Conservation (phyloP, 2,888 invertebrate genomes). For the Drosophila meridiana region DNA sequence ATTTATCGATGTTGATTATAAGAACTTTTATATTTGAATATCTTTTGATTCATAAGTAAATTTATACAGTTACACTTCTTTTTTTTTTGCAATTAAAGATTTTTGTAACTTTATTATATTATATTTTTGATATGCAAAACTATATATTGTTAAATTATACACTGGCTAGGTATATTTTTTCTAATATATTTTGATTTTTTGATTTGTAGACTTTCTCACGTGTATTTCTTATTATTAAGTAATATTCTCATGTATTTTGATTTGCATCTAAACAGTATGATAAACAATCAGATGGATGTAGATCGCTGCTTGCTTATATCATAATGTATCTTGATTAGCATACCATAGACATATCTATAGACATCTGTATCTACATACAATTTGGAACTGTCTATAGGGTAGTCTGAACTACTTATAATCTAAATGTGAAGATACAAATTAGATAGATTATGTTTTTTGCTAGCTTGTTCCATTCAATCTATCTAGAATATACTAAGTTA, state of each 20-base stretch:
- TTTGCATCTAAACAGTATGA: background rate
- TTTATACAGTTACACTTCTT: background rate
- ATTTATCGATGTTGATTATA: background rate
- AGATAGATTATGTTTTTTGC: background rate
- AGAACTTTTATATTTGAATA: background rate
- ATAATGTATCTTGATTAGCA: background rate
- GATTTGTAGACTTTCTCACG: background rate
- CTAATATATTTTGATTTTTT: background rate
- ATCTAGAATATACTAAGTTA: no score
- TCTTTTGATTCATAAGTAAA: background rate
- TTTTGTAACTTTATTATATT: no score
- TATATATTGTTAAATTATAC: background rate
- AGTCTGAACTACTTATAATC: background rate
- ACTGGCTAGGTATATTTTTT: background rate
- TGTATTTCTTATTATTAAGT: background rate
- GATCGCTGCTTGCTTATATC: background rate
- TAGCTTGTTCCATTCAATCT: background rate
- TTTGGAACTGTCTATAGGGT: background rate
- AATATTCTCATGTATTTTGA: background rate
- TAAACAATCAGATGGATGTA: background rate
- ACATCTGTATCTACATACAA: no score
- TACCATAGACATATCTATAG: background rate
- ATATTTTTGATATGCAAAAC: background rate
- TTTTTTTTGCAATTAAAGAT: no score
- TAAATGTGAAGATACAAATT: background rate